Percentiles rank a stretch among this genome's conserved stretches.
These are phyloP conservation scores for Resseliella maxima DNA, from an alignment of 2,888 invertebrate genomes.

Conservation along the genomic window DNA sequence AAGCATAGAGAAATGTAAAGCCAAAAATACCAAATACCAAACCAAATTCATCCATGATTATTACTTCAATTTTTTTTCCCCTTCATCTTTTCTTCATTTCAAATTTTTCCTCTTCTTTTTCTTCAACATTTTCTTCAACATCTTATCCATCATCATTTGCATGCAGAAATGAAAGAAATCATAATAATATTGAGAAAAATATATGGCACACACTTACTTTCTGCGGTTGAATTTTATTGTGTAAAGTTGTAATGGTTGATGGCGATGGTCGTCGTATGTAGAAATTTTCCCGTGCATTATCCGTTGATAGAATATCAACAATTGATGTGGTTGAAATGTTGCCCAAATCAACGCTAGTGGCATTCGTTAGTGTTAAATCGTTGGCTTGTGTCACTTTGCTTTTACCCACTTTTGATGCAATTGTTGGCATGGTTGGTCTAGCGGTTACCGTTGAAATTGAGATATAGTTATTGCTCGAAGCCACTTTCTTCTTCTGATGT, in stretches of 20 bases:
- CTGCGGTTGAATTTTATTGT: slow-evolving; percentile 33
- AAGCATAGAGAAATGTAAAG: neutral
- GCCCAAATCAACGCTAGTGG: slow-evolving; percentile 55
- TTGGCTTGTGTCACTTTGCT: slow-evolving; percentile 53
- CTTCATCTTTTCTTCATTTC: no score
- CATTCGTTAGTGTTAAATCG: slow-evolving; percentile 11
- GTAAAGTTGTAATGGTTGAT: slow-evolving; percentile 52
- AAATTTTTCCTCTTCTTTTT: neutral
- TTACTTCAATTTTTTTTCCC: neutral
- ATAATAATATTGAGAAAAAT: neutral
- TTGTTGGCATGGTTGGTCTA: slow-evolving; percentile 8
- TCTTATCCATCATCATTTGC: neutral
- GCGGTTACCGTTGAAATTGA: neutral
- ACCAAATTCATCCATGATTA: neutral
- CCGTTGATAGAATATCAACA: slow-evolving; percentile 65
- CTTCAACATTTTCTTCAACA: neutral
- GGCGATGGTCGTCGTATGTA: slow-evolving; percentile 62
- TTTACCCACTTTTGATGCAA: slow-evolving; percentile 48
- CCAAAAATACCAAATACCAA: neutral
- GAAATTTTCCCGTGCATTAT: slow-evolving; percentile 66
- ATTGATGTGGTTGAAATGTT: slow-evolving; percentile 66
- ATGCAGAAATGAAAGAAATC: neutral
- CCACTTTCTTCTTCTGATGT: slow-evolving; percentile 43
- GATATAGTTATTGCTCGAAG: slow-evolving; percentile 21
- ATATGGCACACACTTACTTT: slow-evolving; percentile 43